Conservation (phyloP, 2,113 vertebrate genomes). For the Passer montanus region DNA sequence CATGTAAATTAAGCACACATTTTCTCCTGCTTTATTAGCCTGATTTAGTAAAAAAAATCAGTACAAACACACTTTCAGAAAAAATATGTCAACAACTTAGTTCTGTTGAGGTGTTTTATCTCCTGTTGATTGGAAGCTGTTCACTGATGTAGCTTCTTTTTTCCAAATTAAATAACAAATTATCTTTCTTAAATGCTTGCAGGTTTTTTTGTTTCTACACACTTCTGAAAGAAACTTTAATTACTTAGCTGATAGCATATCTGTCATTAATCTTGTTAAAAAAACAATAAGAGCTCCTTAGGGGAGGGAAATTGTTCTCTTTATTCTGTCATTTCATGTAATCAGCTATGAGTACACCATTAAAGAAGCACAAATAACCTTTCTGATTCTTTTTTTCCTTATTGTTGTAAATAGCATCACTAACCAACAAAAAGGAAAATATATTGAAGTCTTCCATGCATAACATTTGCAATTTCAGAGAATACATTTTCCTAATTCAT, state of each 20-base stretch:
- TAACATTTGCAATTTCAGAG: not conserved
- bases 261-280: conserved; percentile 22
- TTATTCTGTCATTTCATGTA: conserved; percentile 12
- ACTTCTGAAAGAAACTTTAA: conserved; percentile 32
- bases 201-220: not conserved
- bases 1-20: not conserved
- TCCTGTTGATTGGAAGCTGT: not conserved
- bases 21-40: not conserved
- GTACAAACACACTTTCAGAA: not conserved
- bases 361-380: conserved; percentile 25
- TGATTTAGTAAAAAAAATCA: not conserved
- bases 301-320: not conserved
- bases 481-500: not conserved
- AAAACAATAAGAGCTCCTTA: not conserved
- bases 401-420: conserved; percentile 2
- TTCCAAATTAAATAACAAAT: not conserved
- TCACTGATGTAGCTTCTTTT: not conserved
- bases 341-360: not conserved
- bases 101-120: not conserved
- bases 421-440: conserved; percentile 27
- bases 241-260: conserved; percentile 31
- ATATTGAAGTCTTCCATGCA: not conserved
- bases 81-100: not conserved
- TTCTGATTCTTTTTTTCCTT: conserved; percentile 11
- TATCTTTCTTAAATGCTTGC: not conserved